phyloP scores from a whole-genome alignment of 2,113 vertebrate genomes.

The Physeter macrocephalus region DNA sequence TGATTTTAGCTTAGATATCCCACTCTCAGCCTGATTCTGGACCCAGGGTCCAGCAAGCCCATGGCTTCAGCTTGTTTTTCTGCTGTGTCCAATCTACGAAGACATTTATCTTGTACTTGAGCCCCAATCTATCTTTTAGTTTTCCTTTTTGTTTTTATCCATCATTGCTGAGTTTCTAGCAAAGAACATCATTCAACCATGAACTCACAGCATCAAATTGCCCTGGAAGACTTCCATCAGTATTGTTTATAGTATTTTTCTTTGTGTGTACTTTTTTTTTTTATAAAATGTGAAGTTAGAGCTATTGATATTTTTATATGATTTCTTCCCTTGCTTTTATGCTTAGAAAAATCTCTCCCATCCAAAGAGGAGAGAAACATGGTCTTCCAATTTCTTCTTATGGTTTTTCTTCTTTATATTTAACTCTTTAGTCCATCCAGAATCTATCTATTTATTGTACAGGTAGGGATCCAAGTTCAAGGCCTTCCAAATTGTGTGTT shows the following conservation, averaged over 20 bases:
- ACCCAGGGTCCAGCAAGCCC: background rate
- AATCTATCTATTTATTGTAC: background rate
- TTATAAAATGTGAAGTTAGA: slow-evolving; percentile 14
- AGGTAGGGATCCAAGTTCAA: background rate
- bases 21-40: background rate
- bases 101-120: background rate
- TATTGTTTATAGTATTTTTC: slow-evolving; percentile 26
- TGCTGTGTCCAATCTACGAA: background rate
- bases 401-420: background rate
- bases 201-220: background rate
- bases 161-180: slow-evolving; percentile 5
- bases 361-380: background rate
- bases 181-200: background rate
- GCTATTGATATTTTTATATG: slow-evolving; percentile 12
- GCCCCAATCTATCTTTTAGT: background rate
- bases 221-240: background rate
- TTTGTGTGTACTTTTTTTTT: slow-evolving; percentile 19
- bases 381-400: background rate
- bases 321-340: slow-evolving; percentile 27
- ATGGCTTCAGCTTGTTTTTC: background rate
- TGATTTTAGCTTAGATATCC: background rate
- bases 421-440: background rate
- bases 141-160: slow-evolving; percentile 1
- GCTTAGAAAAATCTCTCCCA: background rate
- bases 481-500: background rate